Percentiles rank a stretch among this genome's conserved stretches.
phyloP scores from a whole-genome alignment of 2,797 vertebrate genomes.

The Siniperca obscura region DNA sequence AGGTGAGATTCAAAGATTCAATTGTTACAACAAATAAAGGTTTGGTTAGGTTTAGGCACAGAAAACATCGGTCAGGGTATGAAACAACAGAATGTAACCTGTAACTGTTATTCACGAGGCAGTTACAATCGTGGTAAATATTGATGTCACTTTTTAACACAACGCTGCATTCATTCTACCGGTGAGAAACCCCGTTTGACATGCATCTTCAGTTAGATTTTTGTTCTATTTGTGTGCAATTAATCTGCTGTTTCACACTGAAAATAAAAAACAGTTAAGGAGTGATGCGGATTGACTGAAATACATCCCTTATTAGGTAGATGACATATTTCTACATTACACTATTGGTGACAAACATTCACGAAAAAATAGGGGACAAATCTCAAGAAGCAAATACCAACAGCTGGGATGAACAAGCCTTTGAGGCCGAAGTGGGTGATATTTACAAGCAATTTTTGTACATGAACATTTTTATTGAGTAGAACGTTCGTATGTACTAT shows the following conservation, averaged over 20 bases:
- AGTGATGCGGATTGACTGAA: neutral
- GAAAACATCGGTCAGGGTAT: too few species aligned
- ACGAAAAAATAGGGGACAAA: neutral
- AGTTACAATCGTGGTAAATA: too few species aligned
- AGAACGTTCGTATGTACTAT: fast-evolving
- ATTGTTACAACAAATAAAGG: too few species aligned
- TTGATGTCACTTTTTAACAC: neutral
- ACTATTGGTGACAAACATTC: neutral
- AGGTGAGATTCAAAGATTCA: too few species aligned
- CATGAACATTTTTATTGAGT: neutral
- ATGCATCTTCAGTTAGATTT: neutral
- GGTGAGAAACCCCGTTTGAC: neutral
- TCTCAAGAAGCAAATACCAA: neutral
- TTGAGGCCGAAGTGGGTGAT: neutral
- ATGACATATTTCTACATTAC: neutral
- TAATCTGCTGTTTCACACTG: neutral
- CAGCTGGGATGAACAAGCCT: neutral
- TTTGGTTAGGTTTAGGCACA: too few species aligned
- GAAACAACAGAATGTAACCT: too few species aligned
- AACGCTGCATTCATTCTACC: neutral
- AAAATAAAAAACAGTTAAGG: neutral
- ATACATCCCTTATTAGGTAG: neutral
- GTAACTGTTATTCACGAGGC: too few species aligned
- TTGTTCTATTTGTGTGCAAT: neutral
- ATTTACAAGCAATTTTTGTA: neutral